phyloP scores from a whole-genome alignment of 37 sponge, comb jelly and placozoan species.

The Eunapius fragilis region DNA sequence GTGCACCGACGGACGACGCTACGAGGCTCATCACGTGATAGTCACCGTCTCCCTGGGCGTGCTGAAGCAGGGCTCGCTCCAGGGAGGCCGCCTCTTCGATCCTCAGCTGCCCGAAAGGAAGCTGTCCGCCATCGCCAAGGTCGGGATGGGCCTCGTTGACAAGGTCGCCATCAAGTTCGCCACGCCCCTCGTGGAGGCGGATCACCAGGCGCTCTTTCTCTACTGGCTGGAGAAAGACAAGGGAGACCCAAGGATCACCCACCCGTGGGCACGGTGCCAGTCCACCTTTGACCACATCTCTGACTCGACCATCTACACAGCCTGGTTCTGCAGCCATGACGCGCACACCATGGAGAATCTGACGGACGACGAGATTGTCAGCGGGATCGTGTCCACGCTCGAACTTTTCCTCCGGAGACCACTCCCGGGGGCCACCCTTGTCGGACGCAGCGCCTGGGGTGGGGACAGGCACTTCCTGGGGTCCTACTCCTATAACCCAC shows the following conservation, averaged over 20 bases:
- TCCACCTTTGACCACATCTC: background rate
- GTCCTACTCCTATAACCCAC: conserved; percentile 19
- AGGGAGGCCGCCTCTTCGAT: conserved; percentile 19
- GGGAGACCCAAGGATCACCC: background rate
- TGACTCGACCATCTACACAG: conserved; percentile 26
- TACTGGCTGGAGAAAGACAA: conserved; percentile 46
- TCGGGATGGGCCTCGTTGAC: conserved; percentile 73
- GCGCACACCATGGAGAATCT: conserved; percentile 7
- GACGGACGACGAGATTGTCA: conserved; percentile 24
- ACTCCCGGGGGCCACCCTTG: background rate
- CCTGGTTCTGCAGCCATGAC: conserved; percentile 34
- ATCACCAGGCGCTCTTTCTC: conserved; percentile 11
- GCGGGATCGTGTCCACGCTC: conserved; percentile 16
- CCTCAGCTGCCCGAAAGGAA: conserved; percentile 85
- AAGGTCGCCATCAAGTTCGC: conserved; percentile 58
- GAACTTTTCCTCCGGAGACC: conserved; percentile 15
- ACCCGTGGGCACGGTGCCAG: conserved; percentile 24
- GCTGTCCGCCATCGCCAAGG: conserved; percentile 46
- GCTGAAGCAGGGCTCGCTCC: conserved; percentile 41
- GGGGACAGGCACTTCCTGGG: conserved; percentile 43
- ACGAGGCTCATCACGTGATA: conserved; percentile 78
- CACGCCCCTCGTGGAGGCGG: background rate
- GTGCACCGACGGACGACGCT: conserved; percentile 25
- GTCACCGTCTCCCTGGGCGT: conserved; percentile 86
- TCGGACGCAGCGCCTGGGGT: conserved; percentile 12